Conservation (phyloP, 2,888 invertebrate species). For the Hipparchia sbordonii region DNA sequence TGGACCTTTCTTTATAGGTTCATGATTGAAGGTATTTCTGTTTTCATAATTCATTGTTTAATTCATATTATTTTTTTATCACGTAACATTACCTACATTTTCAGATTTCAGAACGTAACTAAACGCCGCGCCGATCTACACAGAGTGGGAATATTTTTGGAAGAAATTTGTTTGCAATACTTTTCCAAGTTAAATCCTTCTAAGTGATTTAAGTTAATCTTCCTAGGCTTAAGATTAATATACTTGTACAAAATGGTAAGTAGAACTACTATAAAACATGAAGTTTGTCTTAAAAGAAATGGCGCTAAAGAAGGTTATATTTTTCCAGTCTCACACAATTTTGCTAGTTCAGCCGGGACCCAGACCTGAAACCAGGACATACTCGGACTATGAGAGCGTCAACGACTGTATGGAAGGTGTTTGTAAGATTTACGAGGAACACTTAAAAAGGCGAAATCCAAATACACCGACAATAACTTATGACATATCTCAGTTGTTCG, state of each 20-base stretch:
- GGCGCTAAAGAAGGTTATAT: slow-evolving; percentile 65
- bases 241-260: slow-evolving; percentile 55
- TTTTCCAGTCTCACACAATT: slow-evolving; percentile 96
- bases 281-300: slow-evolving; percentile 51
- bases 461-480: slow-evolving; percentile 98
- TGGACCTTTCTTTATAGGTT: no score
- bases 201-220: neutral
- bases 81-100: neutral
- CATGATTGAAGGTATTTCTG: no score
- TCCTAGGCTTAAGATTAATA: slow-evolving; percentile 1
- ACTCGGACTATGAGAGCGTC: slow-evolving; percentile 98
- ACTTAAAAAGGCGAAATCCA: slow-evolving; percentile 97
- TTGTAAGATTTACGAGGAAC: slow-evolving; percentile 99
- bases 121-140: slow-evolving; percentile 6
- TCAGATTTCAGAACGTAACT: neutral
- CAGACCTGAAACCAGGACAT: slow-evolving; percentile 97
- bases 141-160: slow-evolving; percentile 10
- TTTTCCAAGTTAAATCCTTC: slow-evolving; percentile 4
- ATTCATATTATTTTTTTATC: no score
- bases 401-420: slow-evolving; percentile 99
- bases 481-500: slow-evolving; percentile 98
- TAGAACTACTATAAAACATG: slow-evolving; percentile 47
- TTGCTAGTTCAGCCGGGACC: slow-evolving; percentile 96
- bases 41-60: no score
- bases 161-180: neutral